Conservation (phyloP, 2,113 vertebrate species). For the Condylura cristata region DNA sequence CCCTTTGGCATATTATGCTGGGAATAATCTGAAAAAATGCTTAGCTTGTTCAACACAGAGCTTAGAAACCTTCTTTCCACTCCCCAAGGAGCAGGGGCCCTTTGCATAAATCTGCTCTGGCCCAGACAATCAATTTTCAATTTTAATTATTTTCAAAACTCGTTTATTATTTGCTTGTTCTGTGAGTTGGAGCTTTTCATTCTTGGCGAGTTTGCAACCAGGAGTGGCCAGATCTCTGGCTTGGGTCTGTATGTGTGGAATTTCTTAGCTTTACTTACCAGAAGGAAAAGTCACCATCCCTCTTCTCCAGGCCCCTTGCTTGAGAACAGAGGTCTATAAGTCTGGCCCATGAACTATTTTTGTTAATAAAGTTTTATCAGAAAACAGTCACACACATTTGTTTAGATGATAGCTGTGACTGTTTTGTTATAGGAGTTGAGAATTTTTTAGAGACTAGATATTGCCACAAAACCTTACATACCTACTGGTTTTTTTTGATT, state of each 20-base stretch:
- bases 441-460: neutral
- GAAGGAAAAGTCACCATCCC: neutral
- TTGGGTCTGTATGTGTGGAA: neutral
- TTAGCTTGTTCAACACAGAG: conserved; percentile 91
- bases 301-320: neutral
- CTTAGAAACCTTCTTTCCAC: conserved; percentile 86
- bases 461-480: neutral
- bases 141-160: conserved; percentile 96
- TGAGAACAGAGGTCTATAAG: neutral
- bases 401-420: neutral
- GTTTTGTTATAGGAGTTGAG: neutral
- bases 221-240: conserved; percentile 44
- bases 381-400: neutral
- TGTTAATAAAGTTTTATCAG: conserved; percentile 64
- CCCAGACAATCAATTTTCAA: conserved; percentile 96
- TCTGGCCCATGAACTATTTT: neutral
- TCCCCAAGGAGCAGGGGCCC: conserved; percentile 88
- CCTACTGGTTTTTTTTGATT: neutral
- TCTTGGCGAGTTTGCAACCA: conserved; percentile 63
- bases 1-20: conserved; percentile 93
- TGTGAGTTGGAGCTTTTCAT: conserved; percentile 85
- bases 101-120: conserved; percentile 93
- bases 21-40: conserved; percentile 96
- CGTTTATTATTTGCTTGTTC: conserved; percentile 90
- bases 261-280: neutral